Evolutionary conservation across 1,140 invertebrate species (phyloP).

Genomic region (Ganaspis sp.): DNA sequence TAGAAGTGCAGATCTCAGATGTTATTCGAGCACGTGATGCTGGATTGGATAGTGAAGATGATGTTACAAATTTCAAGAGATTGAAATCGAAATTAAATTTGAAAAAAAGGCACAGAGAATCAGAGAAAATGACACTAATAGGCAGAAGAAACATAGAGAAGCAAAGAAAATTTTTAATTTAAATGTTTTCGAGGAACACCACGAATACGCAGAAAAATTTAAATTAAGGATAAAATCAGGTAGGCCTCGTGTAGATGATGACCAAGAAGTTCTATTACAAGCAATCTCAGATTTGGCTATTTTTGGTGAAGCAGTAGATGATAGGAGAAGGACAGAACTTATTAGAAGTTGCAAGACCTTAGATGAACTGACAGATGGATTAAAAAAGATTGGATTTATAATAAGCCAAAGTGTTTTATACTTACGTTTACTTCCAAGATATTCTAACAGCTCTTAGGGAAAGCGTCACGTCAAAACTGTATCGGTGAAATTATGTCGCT

Average conservation of each 20-base stretch:
- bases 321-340: neutral
- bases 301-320: slow-evolving; percentile 8
- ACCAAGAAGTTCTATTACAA: neutral
- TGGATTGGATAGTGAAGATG: neutral
- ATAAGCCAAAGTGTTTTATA: neutral
- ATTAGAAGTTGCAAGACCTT: neutral
- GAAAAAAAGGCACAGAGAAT: neutral
- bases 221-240: neutral
- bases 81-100: neutral
- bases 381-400: too few relatives aligned
- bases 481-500: neutral
- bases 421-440: too few relatives aligned
- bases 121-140: neutral
- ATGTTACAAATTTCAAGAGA: neutral
- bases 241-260: neutral
- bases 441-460: too few relatives aligned
- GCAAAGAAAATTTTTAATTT: neutral
- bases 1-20: neutral
- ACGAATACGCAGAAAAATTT: neutral
- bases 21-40: neutral
- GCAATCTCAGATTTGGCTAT: neutral
- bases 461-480: neutral
- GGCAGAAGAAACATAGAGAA: too few relatives aligned
- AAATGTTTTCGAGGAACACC: neutral
- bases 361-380: neutral